A percentile compares a stretch with the other conserved stretches of the same genome.
Evolutionary conservation across 2,888 invertebrate species (phyloP).

Genomic region (Apodemia zela): DNA sequence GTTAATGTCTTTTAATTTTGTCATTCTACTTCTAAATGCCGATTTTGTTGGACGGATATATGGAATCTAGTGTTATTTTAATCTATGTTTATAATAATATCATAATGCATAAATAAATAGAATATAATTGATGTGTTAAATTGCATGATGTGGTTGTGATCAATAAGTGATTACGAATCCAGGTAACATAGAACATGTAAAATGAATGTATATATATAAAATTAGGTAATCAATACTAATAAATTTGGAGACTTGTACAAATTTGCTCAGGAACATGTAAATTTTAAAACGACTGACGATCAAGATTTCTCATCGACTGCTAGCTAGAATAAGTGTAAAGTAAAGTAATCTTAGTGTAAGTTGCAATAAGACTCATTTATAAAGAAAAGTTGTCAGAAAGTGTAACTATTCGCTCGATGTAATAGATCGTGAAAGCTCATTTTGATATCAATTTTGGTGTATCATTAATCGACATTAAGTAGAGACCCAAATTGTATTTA

Average conservation of each 20-base stretch:
- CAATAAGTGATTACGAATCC: conserved; percentile 75
- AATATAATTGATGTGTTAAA: conserved; percentile 41
- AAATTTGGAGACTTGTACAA: conserved; percentile 78
- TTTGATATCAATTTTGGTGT: conserved; percentile 62
- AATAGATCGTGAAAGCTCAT: conserved; percentile 47
- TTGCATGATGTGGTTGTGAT: conserved; percentile 78
- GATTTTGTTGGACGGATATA: too few relatives aligned
- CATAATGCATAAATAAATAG: conserved; percentile 23
- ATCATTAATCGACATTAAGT: conserved; percentile 53
- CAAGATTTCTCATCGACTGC: conserved; percentile 72
- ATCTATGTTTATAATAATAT: background rate
- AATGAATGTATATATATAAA: conserved; percentile 57
- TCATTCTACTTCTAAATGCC: too few relatives aligned
- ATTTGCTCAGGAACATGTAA: conserved; percentile 71
- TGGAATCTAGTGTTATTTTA: background rate
- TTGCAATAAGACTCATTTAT: conserved; percentile 22
- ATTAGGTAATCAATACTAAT: conserved; percentile 60
- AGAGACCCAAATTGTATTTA: conserved; percentile 61
- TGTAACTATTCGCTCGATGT: conserved; percentile 47
- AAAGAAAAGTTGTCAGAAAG: conserved; percentile 31
- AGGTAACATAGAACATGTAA: conserved; percentile 51
- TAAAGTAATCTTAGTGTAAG: conserved; percentile 28
- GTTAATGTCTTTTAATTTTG: too few relatives aligned
- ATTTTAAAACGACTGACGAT: conserved; percentile 73
- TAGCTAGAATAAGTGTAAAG: conserved; percentile 49